Base-by-base conservation (phyloP, 2,797 vertebrate species). In the Sebastes trivittatus region DNA sequence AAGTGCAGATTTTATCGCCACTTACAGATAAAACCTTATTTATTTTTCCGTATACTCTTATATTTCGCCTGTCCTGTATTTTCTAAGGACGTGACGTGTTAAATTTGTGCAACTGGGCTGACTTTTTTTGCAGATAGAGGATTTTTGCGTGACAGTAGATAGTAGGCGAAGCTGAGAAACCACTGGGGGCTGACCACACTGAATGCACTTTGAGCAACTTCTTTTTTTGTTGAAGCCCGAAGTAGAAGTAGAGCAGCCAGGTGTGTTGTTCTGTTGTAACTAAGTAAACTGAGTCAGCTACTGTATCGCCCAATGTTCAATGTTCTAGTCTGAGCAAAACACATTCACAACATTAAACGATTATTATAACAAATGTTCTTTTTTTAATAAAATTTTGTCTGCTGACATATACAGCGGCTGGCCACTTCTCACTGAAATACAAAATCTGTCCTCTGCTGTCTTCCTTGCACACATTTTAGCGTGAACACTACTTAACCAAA, bases 1-100 rank as follows among this genome's bases (percentile, higher is more conserved):
- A 75, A 78, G 67, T 81, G 69, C 62, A 80, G 84, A 87, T 77
- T 64, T 20, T 72, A 88, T 88, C 80, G 52, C 14, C 72, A 46
- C 32, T 79, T 75, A 32, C 36, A 75, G 77, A 85, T 84, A 83
- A 78, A 71, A 62, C 22, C 52, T 18, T 75, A 23, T 68, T 77
- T 75, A 32, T 64, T 60, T 79, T 25, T 61, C 27, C 27, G 22
- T 30, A 14, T 22, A 23, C 11, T 8, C 20, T 32, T 25, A 23
- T 64, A 63, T 9, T 22, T 36, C 0, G 0, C 0, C 38, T 16
- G 7, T 14, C 1, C 14, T 58, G 30, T 72, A 29, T 82, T 61
- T 68, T 83, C 32, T 78, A 9, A 77, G 52, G 10, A 78, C 38
- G 32, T 2, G 13, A 30, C 42, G 42, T 34, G 59, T 72, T 77